Conservation (phyloP, 2,888 invertebrate species). For the Homarus gammarus region DNA sequence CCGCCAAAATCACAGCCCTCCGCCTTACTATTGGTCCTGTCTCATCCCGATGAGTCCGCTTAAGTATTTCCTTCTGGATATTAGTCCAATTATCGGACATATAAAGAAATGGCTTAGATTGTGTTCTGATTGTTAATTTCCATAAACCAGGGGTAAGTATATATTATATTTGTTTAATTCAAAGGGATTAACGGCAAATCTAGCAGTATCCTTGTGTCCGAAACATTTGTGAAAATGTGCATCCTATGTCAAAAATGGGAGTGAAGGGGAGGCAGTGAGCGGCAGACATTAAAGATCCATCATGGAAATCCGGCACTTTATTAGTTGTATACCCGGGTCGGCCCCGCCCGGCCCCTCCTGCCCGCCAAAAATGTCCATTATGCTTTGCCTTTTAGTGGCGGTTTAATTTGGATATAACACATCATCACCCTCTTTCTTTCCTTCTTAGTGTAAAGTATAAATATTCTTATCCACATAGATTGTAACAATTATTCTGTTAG, state of each 20-base stretch:
- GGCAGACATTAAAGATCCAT: constrained; percentile 39
- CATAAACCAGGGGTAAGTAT: neutral
- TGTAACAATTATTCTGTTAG: neutral
- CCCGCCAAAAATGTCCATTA: neutral
- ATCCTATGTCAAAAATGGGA: neutral
- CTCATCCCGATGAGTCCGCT: neutral
- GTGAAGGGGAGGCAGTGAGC: neutral
- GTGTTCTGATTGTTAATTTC: neutral
- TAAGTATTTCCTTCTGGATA: neutral
- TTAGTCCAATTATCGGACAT: neutral
- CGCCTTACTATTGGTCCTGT: constrained; percentile 15
- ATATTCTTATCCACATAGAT: neutral
- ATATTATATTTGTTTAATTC: neutral
- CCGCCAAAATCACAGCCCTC: constrained; percentile 32
- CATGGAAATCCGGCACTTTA: constrained; percentile 34
- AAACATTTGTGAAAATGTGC: constrained; percentile 12
- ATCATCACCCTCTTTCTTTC: neutral
- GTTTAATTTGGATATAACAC: neutral
- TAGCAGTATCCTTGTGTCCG: neutral
- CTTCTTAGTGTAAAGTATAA: neutral
- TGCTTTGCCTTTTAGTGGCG: neutral
- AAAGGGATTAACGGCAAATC: neutral
- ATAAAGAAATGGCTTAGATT: neutral
- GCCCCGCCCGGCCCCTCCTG: neutral
- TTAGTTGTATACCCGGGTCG: constrained; percentile 17